Percentiles rank a stretch among this genome's conserved stretches.
Conservation (phyloP, 2,113 vertebrate genomes). For the Sterrhoptilus dennistouni region DNA sequence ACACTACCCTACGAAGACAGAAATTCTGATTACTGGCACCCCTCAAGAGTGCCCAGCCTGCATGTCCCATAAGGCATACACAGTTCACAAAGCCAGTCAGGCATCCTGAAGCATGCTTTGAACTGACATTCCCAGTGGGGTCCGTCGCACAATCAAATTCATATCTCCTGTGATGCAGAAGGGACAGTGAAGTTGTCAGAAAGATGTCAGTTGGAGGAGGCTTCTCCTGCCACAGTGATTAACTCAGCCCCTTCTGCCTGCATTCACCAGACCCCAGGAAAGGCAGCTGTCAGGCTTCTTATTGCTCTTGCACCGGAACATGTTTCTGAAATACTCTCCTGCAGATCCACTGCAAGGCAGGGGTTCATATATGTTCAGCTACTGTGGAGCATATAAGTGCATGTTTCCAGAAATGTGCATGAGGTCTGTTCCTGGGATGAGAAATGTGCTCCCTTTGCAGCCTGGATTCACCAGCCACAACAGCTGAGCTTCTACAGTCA, state of each 20-base stretch:
- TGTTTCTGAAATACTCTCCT: neutral
- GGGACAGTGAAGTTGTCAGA: neutral
- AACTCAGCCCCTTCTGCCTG: neutral
- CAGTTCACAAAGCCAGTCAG: neutral
- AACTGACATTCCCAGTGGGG: neutral
- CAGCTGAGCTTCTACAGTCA: neutral
- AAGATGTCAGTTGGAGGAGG: neutral
- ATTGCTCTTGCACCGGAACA: neutral
- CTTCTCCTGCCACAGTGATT: constrained; percentile 2
- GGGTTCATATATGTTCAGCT: neutral
- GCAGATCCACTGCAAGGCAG: neutral
- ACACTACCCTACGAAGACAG: neutral
- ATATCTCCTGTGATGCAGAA: neutral
- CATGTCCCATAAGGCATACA: neutral
- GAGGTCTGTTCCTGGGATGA: neutral
- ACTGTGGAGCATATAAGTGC: neutral
- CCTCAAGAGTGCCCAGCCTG: neutral
- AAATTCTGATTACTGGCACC: neutral
- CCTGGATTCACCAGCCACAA: neutral
- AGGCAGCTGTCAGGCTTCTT: neutral
- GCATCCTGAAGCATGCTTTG: neutral
- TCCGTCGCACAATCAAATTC: neutral
- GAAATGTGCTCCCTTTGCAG: neutral
- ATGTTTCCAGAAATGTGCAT: neutral
- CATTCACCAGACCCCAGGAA: neutral